phyloP scores from a whole-genome alignment of 2,888 invertebrate genomes.

The Dinocampus coccinellae region DNA sequence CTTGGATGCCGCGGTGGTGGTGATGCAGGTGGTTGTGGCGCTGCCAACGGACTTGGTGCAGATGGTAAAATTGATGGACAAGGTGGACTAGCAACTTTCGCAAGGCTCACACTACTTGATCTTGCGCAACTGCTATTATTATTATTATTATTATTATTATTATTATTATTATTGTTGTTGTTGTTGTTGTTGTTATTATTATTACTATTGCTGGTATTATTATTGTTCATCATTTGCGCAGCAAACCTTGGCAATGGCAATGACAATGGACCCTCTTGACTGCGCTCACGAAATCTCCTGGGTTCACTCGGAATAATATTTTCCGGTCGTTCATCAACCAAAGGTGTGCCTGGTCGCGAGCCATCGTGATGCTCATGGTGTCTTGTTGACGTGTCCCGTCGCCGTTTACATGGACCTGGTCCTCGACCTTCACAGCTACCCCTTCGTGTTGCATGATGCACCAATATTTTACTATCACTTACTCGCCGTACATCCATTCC shows the following conservation, averaged over 20 bases:
- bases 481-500: conserved; percentile 66
- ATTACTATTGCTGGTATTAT: conserved; percentile 59
- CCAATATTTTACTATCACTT: conserved; percentile 64
- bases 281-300: conserved; percentile 76
- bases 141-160: conserved; percentile 41
- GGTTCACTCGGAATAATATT: conserved; percentile 81
- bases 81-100: conserved; percentile 67
- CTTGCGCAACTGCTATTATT: conserved; percentile 47
- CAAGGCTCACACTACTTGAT: conserved; percentile 48
- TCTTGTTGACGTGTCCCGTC: conserved; percentile 64
- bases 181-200: conserved; percentile 55
- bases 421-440: conserved; percentile 64
- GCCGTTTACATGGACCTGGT: conserved; percentile 64
- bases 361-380: conserved; percentile 74
- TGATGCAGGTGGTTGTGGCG: conserved; percentile 75
- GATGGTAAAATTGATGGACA: conserved; percentile 65
- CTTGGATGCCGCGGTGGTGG: conserved; percentile 80
- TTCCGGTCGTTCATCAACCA: conserved; percentile 86
- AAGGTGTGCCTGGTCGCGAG: conserved; percentile 87
- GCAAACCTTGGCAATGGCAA: conserved; percentile 92
- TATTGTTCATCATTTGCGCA: conserved; percentile 73
- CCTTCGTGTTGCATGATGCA: conserved; percentile 60
- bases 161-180: conserved; percentile 54
- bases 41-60: conserved; percentile 72
- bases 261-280: conserved; percentile 80